These are phyloP conservation scores for Poecilia wingei DNA, from an alignment of 2,797 vertebrate species.

Conservation along the genomic window DNA sequence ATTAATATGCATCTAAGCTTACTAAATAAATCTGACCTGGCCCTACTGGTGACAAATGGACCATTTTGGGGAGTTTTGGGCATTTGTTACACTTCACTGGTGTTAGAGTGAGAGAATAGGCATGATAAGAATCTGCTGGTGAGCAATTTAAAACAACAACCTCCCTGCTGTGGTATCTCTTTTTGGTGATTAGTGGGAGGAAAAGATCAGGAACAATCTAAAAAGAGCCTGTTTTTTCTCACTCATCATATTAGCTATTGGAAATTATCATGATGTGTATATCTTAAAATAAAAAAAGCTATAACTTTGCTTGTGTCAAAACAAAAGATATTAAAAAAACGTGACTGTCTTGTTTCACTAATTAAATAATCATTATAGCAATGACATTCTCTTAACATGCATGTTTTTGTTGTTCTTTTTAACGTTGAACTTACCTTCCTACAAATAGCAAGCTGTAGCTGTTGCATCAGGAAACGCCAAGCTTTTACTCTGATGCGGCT, in stretches of 20 bases:
- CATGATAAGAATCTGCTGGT: slow-evolving; percentile 76
- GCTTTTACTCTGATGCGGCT: slow-evolving; percentile 82
- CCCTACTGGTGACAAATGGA: slow-evolving; percentile 29
- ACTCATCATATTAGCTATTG: slow-evolving; percentile 62
- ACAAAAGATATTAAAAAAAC: background rate
- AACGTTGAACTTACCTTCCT: slow-evolving; percentile 10
- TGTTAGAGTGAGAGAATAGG: slow-evolving; percentile 28
- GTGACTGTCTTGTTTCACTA: background rate
- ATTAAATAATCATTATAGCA: background rate
- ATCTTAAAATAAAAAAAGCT: slow-evolving; percentile 71
- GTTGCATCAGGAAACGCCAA: slow-evolving; percentile 34
- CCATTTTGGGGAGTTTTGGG: slow-evolving; percentile 24
- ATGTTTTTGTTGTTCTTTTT: slow-evolving; percentile 8
- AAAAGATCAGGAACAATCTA: slow-evolving; percentile 14
- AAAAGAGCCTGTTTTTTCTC: slow-evolving; percentile 65
- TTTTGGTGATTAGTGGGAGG: slow-evolving; percentile 51
- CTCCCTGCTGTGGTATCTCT: slow-evolving; percentile 74
- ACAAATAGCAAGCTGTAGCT: slow-evolving; percentile 12
- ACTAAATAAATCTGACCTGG: slow-evolving; percentile 60
- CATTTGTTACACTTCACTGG: slow-evolving; percentile 21
- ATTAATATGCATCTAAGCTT: slow-evolving; percentile 28
- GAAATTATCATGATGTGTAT: slow-evolving; percentile 54
- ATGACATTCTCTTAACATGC: background rate
- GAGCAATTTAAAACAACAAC: slow-evolving; percentile 72
- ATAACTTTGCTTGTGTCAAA: slow-evolving; percentile 40